Conservation (phyloP, 2,888 invertebrate species). For the Galeruca laticollis region DNA sequence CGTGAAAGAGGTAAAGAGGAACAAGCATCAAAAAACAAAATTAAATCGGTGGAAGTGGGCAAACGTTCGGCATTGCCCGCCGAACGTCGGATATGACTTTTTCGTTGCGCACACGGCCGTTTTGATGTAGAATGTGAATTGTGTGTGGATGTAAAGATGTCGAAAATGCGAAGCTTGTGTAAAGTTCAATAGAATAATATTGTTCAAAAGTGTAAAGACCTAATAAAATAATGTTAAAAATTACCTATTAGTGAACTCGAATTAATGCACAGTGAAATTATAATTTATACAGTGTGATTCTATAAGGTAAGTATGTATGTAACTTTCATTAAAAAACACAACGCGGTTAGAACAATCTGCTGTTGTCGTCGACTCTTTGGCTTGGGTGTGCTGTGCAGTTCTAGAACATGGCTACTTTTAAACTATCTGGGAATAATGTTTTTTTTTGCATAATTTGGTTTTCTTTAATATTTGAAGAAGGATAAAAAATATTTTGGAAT, state of each 20-base stretch:
- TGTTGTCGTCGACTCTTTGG: not conserved
- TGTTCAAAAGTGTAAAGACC: constrained; percentile 1
- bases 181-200: constrained; percentile 1
- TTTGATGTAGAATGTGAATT: not conserved
- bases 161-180: constrained; percentile 4
- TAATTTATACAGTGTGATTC: constrained; percentile 15
- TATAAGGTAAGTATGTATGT: constrained; percentile 19
- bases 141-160: not conserved
- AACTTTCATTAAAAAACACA: constrained; percentile 2
- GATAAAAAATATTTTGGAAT: not conserved
- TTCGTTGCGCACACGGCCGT: constrained; percentile 21
- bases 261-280: not conserved
- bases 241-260: not conserved
- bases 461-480: not conserved
- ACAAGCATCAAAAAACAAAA: not conserved
- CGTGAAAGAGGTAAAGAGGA: too few relatives aligned
- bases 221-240: not conserved
- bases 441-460: not conserved
- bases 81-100: constrained; percentile 13
- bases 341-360: not conserved
- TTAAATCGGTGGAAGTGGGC: not conserved
- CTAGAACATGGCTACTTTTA: constrained; percentile 2
- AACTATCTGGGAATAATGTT: not conserved
- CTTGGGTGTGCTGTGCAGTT: not conserved
- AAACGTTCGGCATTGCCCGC: constrained; percentile 11